A percentile compares a stretch with the other conserved stretches of the same genome.
Evolutionary conservation across 2,113 vertebrate genomes (phyloP).

Genomic region (Myotis brandtii): DNA sequence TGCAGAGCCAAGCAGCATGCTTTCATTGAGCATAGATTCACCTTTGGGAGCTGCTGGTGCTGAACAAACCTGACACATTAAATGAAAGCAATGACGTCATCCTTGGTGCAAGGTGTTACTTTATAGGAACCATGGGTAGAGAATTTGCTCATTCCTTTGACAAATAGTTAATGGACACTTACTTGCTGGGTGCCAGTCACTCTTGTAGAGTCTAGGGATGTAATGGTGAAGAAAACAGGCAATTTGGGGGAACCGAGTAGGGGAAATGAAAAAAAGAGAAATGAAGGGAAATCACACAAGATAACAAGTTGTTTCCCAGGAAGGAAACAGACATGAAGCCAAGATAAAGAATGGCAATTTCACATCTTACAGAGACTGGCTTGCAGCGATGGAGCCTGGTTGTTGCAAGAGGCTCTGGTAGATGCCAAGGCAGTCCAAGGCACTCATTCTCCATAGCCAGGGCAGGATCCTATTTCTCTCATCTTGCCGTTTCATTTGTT

Average conservation of each 20-base stretch:
- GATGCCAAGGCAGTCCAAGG: not conserved
- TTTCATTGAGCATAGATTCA: not conserved
- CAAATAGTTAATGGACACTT: not conserved
- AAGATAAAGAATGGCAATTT: not conserved
- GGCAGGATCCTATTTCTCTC: not conserved
- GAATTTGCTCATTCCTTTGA: not conserved
- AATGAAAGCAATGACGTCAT: constrained; percentile 23
- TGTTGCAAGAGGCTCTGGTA: not conserved
- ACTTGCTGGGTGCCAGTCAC: not conserved
- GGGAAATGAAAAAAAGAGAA: not conserved
- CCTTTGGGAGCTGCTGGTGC: not conserved
- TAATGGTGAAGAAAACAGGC: not conserved
- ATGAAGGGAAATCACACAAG: not conserved
- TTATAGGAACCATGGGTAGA: not conserved
- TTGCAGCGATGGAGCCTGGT: not conserved
- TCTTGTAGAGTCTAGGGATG: not conserved
- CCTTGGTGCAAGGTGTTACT: not conserved
- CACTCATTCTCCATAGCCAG: not conserved
- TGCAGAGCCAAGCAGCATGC: fast-evolving
- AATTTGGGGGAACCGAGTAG: not conserved
- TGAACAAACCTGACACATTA: not conserved
- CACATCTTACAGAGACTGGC: not conserved
- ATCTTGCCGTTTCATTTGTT: not conserved
- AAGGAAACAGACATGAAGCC: not conserved
- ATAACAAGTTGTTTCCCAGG: not conserved